Conservation (phyloP, 2,113 vertebrate genomes). For the Datnioides undecimradiatus region DNA sequence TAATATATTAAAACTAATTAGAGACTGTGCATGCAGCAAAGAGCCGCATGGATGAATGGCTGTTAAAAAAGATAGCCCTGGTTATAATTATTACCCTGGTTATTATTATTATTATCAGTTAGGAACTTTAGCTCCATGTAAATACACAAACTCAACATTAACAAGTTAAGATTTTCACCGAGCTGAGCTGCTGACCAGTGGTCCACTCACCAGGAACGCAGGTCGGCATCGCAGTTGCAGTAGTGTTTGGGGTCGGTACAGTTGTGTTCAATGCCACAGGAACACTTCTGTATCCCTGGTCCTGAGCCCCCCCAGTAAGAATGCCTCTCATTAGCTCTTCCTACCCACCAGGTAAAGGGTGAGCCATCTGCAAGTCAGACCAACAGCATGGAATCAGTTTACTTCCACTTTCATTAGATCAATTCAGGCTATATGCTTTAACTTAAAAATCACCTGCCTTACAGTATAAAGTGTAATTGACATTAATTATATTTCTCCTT, state of each 20-base stretch:
- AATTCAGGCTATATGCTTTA: neutral
- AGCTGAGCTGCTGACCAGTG: no score
- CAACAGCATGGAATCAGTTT: neutral
- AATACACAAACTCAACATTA: neutral
- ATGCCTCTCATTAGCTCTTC: constrained; percentile 93
- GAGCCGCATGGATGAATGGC: neutral
- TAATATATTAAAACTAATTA: neutral
- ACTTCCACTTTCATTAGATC: neutral
- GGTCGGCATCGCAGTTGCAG: constrained; percentile 97
- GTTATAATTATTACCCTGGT: neutral
- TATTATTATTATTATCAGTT: no score
- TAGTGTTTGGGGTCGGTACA: constrained; percentile 90
- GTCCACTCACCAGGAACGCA: constrained; percentile 91
- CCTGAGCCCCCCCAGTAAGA: constrained; percentile 98
- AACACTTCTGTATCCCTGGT: constrained; percentile 97
- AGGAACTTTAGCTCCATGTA: neutral
- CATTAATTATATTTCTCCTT: no score
- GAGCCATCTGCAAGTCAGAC: constrained; percentile 85
- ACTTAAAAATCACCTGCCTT: neutral
- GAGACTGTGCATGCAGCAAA: neutral
- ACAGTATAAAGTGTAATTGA: no score
- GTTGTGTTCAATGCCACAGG: constrained; percentile 96
- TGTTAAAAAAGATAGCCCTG: neutral
- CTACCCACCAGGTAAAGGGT: constrained; percentile 96
- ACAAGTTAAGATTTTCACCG: neutral